Percentiles rank a stretch among this genome's conserved stretches.
These are phyloP conservation scores for Dichetophora obliterata DNA, from an alignment of 2,888 invertebrate species.

Conservation along the genomic window DNA sequence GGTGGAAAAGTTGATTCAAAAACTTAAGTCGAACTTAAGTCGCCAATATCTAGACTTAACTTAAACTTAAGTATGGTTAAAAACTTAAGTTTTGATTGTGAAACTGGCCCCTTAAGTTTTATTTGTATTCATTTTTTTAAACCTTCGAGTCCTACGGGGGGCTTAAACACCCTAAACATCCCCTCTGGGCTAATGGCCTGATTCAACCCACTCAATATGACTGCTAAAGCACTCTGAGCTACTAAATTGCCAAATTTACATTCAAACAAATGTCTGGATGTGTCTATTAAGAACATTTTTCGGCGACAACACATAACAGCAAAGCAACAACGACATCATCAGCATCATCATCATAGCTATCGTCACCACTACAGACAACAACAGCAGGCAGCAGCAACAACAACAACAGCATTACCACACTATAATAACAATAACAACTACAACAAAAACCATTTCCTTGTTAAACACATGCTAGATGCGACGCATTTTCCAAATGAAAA, in stretches of 20 bases:
- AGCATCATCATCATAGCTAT: conserved; percentile 8
- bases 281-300: conserved; percentile 18
- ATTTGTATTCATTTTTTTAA: no score
- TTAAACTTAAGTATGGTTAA: no score
- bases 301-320: conserved; percentile 47
- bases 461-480: conserved; percentile 45
- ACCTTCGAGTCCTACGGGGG: neutral
- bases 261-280: neutral
- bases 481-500: conserved; percentile 51
- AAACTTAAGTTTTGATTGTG: no score
- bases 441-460: conserved; percentile 11
- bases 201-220: conserved; percentile 28
- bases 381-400: conserved; percentile 24
- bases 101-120: no score
- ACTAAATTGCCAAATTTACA: neutral
- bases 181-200: neutral
- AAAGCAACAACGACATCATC: conserved; percentile 39
- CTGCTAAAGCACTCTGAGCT: neutral
- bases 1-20: no score
- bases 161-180: conserved; percentile 2
- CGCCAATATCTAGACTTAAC: no score
- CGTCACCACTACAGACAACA: conserved; percentile 30
- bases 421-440: conserved; percentile 40
- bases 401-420: neutral
- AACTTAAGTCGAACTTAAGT: no score